Evolutionary conservation across 2,888 invertebrate genomes (phyloP).

Genomic region (Tuberolachnus salignus): DNA sequence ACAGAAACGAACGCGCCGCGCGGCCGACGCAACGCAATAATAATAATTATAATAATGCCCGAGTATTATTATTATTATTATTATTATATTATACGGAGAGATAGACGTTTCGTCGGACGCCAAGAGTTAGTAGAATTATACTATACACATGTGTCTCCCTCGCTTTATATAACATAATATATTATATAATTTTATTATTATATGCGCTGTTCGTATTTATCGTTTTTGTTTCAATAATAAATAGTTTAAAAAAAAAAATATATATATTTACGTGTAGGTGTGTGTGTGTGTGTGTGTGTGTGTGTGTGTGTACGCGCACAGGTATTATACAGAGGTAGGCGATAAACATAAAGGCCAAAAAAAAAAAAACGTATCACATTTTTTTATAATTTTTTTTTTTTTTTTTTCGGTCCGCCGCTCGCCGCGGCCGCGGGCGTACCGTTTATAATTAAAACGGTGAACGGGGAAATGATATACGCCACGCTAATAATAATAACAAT

Average conservation of each 20-base stretch:
- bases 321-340: slow-evolving; percentile 2
- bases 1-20: slow-evolving; percentile 41
- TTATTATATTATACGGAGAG: too few relatives aligned
- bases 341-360: slow-evolving; percentile 18
- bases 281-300: neutral
- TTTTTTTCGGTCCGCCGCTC: neutral
- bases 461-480: neutral
- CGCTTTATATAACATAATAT: too few relatives aligned
- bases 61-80: neutral
- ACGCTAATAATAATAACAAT: too few relatives aligned
- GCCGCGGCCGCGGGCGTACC: slow-evolving; percentile 21
- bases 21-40: slow-evolving; percentile 37
- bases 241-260: too few relatives aligned
- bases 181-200: too few relatives aligned
- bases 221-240: slow-evolving; percentile 37
- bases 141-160: too few relatives aligned
- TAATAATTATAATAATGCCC: slow-evolving; percentile 37
- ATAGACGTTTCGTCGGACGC: neutral
- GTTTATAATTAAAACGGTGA: slow-evolving; percentile 41
- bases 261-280: slow-evolving; percentile 3
- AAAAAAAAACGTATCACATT: neutral
- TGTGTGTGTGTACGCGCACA: too few relatives aligned
- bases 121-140: too few relatives aligned
- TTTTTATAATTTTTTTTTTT: too few relatives aligned
- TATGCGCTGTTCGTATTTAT: neutral